A percentile compares a stretch with the other conserved stretches of the same genome.
These are phyloP conservation scores for Chascanopsetta lugubris DNA, from an alignment of 2,113 vertebrate genomes.

Conservation along the genomic window DNA sequence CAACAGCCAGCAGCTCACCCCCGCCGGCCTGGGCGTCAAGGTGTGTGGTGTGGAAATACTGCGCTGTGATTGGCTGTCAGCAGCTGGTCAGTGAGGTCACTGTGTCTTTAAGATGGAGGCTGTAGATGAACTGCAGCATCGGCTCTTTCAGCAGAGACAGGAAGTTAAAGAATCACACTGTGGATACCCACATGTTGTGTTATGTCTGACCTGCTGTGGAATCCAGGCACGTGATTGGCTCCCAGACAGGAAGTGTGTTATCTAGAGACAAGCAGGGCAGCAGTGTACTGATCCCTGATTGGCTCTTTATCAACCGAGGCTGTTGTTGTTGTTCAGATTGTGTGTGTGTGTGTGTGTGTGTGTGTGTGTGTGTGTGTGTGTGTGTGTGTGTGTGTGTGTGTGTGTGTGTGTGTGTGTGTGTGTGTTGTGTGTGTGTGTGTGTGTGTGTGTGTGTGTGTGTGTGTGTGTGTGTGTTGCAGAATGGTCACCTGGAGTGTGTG, in stretches of 20 bases:
- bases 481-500: slow-evolving; percentile 95
- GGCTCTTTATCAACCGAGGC: slow-evolving; percentile 37
- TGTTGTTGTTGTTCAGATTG: slow-evolving; percentile 33
- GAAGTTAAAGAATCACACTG: no score
- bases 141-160: no score
- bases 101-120: no score
- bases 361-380: slow-evolving; percentile 69
- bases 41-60: slow-evolving; percentile 65
- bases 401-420: slow-evolving; percentile 69
- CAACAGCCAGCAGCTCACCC: slow-evolving; percentile 90
- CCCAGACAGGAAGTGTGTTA: slow-evolving; percentile 65
- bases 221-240: slow-evolving; percentile 49
- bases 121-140: no score
- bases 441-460: slow-evolving; percentile 24
- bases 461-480: slow-evolving; percentile 75
- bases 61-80: no score
- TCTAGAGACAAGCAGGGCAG: slow-evolving; percentile 38
- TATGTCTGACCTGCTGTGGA: slow-evolving; percentile 9
- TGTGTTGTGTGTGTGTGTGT: slow-evolving; percentile 66
- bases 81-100: not conserved
- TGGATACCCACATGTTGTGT: no score
- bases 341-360: slow-evolving; percentile 15
- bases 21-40: slow-evolving; percentile 95
- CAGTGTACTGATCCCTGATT: slow-evolving; percentile 29
- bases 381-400: slow-evolving; percentile 66